phyloP scores from a whole-genome alignment of 2,888 invertebrate species.

The Conops quadrifasciatus region DNA sequence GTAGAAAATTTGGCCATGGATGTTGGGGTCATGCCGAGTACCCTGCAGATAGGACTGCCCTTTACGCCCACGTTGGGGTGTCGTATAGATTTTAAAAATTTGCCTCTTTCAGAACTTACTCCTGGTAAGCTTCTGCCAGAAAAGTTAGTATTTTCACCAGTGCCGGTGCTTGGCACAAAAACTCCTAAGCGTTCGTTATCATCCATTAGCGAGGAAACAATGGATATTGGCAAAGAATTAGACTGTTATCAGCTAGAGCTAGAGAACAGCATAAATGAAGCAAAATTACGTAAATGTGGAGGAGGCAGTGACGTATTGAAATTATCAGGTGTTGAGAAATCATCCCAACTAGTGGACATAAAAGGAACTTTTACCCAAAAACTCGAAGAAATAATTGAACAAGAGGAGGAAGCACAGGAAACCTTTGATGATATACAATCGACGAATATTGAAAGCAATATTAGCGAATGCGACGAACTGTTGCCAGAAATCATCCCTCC shows the following conservation, averaged over 20 bases:
- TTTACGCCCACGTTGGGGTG: conserved; percentile 62
- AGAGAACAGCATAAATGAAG: conserved; percentile 65
- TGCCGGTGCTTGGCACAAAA: conserved; percentile 37
- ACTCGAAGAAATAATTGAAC: conserved; percentile 50
- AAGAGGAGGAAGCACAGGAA: conserved; percentile 32
- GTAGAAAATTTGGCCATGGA: conserved; percentile 49
- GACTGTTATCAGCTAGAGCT: conserved; percentile 64
- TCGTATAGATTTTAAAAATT: conserved; percentile 61
- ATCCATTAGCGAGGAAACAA: conserved; percentile 60
- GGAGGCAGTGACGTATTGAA: conserved; percentile 31
- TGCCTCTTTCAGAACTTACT: conserved; percentile 56
- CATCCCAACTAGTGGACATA: conserved; percentile 36
- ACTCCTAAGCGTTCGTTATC: conserved; percentile 52
- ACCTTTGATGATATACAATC: not conserved
- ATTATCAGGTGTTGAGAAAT: too few relatives aligned
- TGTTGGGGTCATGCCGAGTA: conserved; percentile 45
- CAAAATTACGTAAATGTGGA: conserved; percentile 57
- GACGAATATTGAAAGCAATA: not conserved
- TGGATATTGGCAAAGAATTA: conserved; percentile 63
- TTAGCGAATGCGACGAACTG: not conserved
- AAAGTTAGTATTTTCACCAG: conserved; percentile 61
- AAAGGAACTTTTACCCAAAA: conserved; percentile 47
- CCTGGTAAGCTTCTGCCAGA: conserved; percentile 61
- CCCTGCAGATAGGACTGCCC: conserved; percentile 58
- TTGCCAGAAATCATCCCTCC: not conserved